A percentile compares a stretch with the other conserved stretches of the same genome.
Evolutionary conservation across 2,888 invertebrate species (phyloP).

Genomic region (Cantharis rufa): DNA sequence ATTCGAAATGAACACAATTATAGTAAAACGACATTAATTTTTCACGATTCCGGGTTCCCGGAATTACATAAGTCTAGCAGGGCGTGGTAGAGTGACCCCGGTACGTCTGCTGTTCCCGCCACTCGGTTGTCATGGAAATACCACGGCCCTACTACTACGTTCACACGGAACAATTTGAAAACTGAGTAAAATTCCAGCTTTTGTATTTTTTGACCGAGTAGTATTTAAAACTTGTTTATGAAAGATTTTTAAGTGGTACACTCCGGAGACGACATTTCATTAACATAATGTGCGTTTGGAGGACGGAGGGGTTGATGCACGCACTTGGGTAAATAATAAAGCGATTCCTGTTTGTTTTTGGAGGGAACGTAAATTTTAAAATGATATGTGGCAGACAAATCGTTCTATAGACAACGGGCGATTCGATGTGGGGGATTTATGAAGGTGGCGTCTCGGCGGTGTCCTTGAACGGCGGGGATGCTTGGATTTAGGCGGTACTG

Average conservation of each 20-base stretch:
- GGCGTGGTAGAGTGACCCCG: slow-evolving; percentile 36
- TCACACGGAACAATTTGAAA: slow-evolving; percentile 15
- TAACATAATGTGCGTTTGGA: neutral
- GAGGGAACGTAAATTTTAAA: neutral
- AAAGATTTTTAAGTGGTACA: neutral
- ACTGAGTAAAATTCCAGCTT: slow-evolving; percentile 12
- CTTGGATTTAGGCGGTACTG: slow-evolving; percentile 35
- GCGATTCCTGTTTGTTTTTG: neutral
- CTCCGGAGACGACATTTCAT: neutral
- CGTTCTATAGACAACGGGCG: neutral
- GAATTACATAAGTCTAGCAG: slow-evolving; percentile 23
- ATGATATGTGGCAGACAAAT: neutral
- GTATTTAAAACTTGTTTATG: neutral
- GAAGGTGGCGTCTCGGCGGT: slow-evolving; percentile 22
- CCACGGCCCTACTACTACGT: slow-evolving; percentile 23
- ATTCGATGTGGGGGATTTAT: slow-evolving; percentile 21
- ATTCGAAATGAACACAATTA: slow-evolving; percentile 23
- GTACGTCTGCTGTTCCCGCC: slow-evolving; percentile 37
- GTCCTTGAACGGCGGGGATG: slow-evolving; percentile 38
- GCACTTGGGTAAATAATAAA: neutral
- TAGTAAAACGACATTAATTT: slow-evolving; percentile 21
- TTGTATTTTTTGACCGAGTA: slow-evolving; percentile 1
- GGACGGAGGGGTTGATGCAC: neutral
- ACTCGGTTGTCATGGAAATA: slow-evolving; percentile 29
- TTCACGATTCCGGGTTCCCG: slow-evolving; percentile 11